Base-by-base conservation (phyloP, 2,888 invertebrate genomes). In the Aricia artaxerxes region DNA sequence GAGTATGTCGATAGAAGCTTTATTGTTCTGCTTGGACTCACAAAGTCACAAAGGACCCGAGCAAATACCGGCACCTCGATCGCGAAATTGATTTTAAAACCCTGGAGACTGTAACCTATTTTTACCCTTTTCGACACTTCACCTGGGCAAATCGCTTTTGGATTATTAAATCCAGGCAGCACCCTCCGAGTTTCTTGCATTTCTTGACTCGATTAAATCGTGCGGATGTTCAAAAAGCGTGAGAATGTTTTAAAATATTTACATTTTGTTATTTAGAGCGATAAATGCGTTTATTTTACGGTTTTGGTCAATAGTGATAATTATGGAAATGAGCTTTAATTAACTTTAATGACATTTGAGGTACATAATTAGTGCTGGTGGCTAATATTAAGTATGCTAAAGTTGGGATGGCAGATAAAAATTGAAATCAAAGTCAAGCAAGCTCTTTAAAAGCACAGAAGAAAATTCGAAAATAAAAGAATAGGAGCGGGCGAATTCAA, bases 1-100 rank as follows among this genome's bases (percentile, higher is more conserved):
- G 90, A 86, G 91, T 87, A 87, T 88, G 89, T 90, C 89, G 92
- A 91, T 88, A 87, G 87, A 90, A 88, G 89, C 87, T 85, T 87
- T 88, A 92, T 93, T 93, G 92, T 93, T 91, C 86, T 85, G 79
- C 81, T 83, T 81, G 83, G 82, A 83, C 82, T 81, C 79, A 82
- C 82, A 83, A 82, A 82, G 82, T 81, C 80, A 82, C 82, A 83
- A 82, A 82, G 82, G 82, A 82, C 81, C 81, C 79, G 81, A 81
- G 78, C 79, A 81, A 82, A 80, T 79, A 80, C 80, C 40, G 16
- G 40, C 38, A 53, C 31, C 78, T 81, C 81, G 80, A 78, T 79
- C 79, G 78, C 61, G 79, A 80, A 79, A 81, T 81, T 77, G 79
- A 83, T 80, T 81, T 83, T 80, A 81, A 82, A 81, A 79, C 81